A percentile compares a stretch with the other conserved stretches of the same genome.
These are phyloP conservation scores for Triplophysa rosa DNA, from an alignment of 2,113 vertebrate species.

Conservation along the genomic window DNA sequence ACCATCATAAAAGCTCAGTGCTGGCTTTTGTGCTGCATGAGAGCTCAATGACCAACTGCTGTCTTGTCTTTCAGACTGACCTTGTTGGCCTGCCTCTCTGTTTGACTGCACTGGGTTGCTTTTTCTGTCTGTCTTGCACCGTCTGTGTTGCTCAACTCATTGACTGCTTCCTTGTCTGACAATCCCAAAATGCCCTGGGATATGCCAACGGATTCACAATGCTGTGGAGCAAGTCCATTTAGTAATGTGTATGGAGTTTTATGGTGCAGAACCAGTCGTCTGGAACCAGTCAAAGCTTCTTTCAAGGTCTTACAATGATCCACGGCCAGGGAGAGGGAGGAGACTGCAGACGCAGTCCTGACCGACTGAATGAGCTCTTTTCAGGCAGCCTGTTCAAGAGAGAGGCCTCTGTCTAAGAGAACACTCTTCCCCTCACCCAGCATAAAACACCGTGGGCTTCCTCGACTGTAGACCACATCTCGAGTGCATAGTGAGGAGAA, in stretches of 20 bases:
- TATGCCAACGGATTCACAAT: slow-evolving; percentile 57
- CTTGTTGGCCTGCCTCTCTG: slow-evolving; percentile 18
- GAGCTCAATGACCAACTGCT: not conserved
- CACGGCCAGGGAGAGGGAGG: slow-evolving; percentile 51
- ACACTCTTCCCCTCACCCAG: slow-evolving; percentile 10
- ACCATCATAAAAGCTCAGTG: slow-evolving; percentile 17
- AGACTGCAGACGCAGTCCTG: slow-evolving; percentile 45
- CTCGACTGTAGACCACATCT: slow-evolving; percentile 51
- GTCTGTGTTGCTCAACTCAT: slow-evolving; percentile 50
- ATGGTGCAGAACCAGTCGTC: slow-evolving; percentile 63
- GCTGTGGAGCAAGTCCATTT: slow-evolving; percentile 58
- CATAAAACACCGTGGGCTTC: slow-evolving; percentile 52
- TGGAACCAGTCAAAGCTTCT: slow-evolving; percentile 69
- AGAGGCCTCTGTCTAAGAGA: slow-evolving; percentile 59
- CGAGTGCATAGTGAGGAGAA: slow-evolving; percentile 65
- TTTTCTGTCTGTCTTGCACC: not conserved
- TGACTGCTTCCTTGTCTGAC: slow-evolving; percentile 49
- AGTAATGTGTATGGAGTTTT: slow-evolving; percentile 66
- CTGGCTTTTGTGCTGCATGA: slow-evolving; percentile 2
- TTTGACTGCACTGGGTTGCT: not conserved
- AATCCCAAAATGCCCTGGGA: slow-evolving; percentile 50
- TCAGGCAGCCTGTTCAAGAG: slow-evolving; percentile 67
- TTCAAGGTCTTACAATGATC: slow-evolving; percentile 73
- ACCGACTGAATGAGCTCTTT: slow-evolving; percentile 70
- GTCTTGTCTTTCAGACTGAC: slow-evolving; percentile 41